phyloP scores from a whole-genome alignment of 2,113 vertebrate species.

The Cranoglanis bouderius region DNA sequence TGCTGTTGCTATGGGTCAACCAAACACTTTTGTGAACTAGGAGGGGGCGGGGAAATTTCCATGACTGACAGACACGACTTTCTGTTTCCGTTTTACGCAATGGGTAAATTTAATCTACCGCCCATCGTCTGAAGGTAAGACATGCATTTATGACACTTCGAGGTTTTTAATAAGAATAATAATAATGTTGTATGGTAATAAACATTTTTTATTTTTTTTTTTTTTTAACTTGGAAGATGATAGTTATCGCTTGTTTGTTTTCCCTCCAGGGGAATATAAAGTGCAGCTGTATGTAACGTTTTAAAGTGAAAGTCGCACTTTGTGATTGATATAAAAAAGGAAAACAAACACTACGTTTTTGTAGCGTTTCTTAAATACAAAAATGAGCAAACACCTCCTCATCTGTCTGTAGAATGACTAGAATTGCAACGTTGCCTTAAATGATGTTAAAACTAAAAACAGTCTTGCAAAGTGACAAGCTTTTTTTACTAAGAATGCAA shows the following conservation, averaged over 20 bases:
- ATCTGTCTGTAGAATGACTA: too few relatives aligned
- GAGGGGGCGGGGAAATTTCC: neutral
- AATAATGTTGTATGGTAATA: neutral
- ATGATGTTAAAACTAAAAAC: too few relatives aligned
- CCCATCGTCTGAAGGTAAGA: neutral
- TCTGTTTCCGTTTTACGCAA: neutral
- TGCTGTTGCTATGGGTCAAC: too few relatives aligned
- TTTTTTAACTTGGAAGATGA: neutral
- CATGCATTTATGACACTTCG: neutral
- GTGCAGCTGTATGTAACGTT: neutral
- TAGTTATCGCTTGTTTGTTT: neutral
- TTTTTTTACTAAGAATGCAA: too few relatives aligned
- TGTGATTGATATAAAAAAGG: neutral
- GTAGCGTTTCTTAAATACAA: too few relatives aligned
- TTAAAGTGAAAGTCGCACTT: neutral
- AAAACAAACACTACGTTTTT: too few relatives aligned
- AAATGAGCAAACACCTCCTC: too few relatives aligned
- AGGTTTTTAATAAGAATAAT: neutral
- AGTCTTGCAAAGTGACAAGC: too few relatives aligned
- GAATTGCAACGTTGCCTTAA: too few relatives aligned
- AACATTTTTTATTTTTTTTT: neutral
- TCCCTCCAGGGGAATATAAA: neutral
- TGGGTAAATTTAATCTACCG: fast-evolving
- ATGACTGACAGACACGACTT: neutral
- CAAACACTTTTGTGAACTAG: too few relatives aligned